These are phyloP conservation scores for Antennarius maculatus DNA, from an alignment of 2,797 vertebrate species.

Conservation along the genomic window DNA sequence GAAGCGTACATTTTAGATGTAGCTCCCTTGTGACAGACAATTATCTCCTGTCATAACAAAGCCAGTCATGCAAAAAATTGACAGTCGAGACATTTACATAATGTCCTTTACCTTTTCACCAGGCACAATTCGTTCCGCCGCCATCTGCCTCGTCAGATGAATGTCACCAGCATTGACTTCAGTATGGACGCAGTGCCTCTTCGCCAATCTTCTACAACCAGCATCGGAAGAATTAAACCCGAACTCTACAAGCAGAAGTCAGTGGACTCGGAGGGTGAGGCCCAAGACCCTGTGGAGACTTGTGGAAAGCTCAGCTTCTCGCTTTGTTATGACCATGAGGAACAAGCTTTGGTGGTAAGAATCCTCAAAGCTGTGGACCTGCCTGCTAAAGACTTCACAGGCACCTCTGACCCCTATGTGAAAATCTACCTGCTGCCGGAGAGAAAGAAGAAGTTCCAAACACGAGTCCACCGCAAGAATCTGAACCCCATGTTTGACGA, in stretches of 20 bases:
- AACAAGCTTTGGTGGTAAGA: conserved; percentile 90
- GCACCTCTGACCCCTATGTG: conserved; percentile 97
- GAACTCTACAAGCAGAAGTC: conserved; percentile 99
- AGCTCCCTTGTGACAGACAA: conserved; percentile 24
- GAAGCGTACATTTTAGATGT: conserved; percentile 9
- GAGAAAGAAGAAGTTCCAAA: conserved; percentile 98
- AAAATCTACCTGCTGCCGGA: conserved; percentile 99
- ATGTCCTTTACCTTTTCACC: conserved; percentile 56
- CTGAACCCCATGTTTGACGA: conserved; percentile 96
- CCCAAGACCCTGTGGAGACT: conserved; percentile 86
- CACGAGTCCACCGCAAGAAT: conserved; percentile 96
- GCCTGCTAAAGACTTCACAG: conserved; percentile 96
- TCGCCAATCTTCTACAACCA: conserved; percentile 90
- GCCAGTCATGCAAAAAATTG: conserved; percentile 22
- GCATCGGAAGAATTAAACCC: conserved; percentile 96
- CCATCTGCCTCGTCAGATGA: conserved; percentile 95
- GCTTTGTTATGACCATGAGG: conserved; percentile 93
- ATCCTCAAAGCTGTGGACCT: conserved; percentile 96
- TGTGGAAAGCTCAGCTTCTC: conserved; percentile 96
- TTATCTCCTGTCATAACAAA: conserved; percentile 37
- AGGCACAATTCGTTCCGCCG: conserved; percentile 98
- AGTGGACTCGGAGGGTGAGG: conserved; percentile 91
- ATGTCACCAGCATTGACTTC: conserved; percentile 97
- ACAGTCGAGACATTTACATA: conserved; percentile 43
- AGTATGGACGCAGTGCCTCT: conserved; percentile 89